Conservation (phyloP, 2,113 vertebrate genomes). For the Cephalopterus ornatus region DNA sequence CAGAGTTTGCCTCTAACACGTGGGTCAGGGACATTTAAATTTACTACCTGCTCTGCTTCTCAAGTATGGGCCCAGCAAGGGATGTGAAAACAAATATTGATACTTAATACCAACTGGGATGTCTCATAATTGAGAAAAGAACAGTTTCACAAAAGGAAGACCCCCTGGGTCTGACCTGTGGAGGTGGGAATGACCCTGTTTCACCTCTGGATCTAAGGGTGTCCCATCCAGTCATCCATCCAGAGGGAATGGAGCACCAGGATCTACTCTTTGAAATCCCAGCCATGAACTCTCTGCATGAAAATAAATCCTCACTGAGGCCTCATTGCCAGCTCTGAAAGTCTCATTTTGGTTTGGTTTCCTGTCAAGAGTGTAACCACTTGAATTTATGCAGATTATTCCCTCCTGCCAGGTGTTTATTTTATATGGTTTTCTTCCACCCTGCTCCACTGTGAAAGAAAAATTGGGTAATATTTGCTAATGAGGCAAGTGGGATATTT, state of each 20-base stretch:
- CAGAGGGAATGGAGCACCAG: fast-evolving
- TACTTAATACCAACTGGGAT: background rate
- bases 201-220: background rate
- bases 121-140: background rate
- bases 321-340: background rate
- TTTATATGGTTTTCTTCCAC: slow-evolving; percentile 27
- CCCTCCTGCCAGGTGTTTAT: slow-evolving; percentile 62
- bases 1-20: background rate
- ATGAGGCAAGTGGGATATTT: slow-evolving; percentile 59
- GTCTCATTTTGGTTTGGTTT: background rate
- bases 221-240: background rate
- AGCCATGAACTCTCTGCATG: background rate
- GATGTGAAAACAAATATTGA: background rate
- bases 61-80: background rate
- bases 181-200: background rate
- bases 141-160: background rate
- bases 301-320: background rate
- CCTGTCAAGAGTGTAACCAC: slow-evolving; percentile 8
- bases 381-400: slow-evolving; percentile 55
- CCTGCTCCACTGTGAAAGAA: slow-evolving; percentile 2
- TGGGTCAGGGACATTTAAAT: background rate
- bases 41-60: background rate
- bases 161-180: background rate
- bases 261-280: background rate
- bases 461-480: slow-evolving; percentile 60